Evolutionary conservation across 2,113 vertebrate genomes (phyloP), one percentile per base, ranked within the genome.

Genomic region (Todiramphus saurophagus): DNA sequence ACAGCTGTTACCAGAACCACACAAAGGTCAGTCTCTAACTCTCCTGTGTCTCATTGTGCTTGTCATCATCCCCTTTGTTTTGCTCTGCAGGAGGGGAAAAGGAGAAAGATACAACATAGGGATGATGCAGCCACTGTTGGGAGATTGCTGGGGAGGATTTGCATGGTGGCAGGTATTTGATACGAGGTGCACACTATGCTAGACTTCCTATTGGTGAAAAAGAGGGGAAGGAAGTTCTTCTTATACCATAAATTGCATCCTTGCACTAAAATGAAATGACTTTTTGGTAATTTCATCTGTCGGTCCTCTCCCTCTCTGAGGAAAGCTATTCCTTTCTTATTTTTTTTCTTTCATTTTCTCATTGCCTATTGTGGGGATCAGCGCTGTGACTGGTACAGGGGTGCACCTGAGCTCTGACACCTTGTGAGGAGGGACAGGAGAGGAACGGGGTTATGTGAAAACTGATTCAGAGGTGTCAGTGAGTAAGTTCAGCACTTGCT

Each of bases 1-100:
- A 62, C 91, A 95, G 74, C 81, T 95, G 90, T 63, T 90, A 72
- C 41, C 58, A 96, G 87, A 84, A 51, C 83, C 74, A 73, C 60
- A 35, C 2, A 35, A 91, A 69, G 39, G 51, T 89, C 78, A 89
- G 56, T 20, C 41, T 89, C 55, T 48, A 63, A 55, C 33, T 66
- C 60, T 69, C 53, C 70, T 21, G 11, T 39, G 31, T 50, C 89
- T 87, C 87, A 60, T 85, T 89, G 53, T 72, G 70, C 76, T 94
- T 77, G 64, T 96, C 83, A 93, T 35, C 2, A 0, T 90, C 0
- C 5, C n/a, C 67, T 80, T 94, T 78, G 53, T 82, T 87, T 90
- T 33, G 5, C 73, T 83, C 33, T 69, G 39, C 21, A 91, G 69
- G 84, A 89, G 33, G 30, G 46, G 12, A 51, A 58, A 73, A 78